A percentile compares a stretch with the other conserved stretches of the same genome.
Conservation (phyloP, 2,797 vertebrate genomes). For the Perdix hodgsoniae region DNA sequence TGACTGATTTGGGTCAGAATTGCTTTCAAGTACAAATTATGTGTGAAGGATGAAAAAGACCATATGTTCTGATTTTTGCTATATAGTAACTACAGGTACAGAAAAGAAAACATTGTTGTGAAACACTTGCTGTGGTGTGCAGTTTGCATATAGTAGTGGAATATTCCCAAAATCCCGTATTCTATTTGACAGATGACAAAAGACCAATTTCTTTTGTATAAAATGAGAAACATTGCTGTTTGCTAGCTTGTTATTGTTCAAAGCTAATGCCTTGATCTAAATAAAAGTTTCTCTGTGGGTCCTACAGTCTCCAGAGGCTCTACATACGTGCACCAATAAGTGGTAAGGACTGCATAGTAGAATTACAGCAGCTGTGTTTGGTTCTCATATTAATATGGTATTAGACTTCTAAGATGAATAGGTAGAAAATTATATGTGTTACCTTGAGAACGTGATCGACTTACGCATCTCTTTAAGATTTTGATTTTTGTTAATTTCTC, state of each 20-base stretch:
- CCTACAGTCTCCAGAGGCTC: not conserved
- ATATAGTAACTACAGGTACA: not conserved
- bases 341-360: not conserved
- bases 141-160: not conserved
- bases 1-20: not conserved
- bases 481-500: conserved; percentile 30
- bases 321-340: not conserved
- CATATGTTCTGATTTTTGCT: not conserved
- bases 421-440: not conserved
- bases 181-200: not conserved
- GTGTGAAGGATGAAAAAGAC: not conserved
- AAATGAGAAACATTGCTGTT: not conserved
- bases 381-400: not conserved
- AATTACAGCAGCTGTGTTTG: not conserved
- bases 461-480: not conserved
- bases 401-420: not conserved
- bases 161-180: not conserved
- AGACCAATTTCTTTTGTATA: not conserved
- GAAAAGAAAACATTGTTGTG: not conserved
- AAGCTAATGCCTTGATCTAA: not conserved
- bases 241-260: not conserved
- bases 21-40: not conserved
- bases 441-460: not conserved
- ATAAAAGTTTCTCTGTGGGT: not conserved
- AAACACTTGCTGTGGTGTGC: not conserved